These are phyloP conservation scores for human (Homo sapiens) DNA, from an alignment of 2,113 vertebrate genomes.

Conservation along the genomic window DNA sequence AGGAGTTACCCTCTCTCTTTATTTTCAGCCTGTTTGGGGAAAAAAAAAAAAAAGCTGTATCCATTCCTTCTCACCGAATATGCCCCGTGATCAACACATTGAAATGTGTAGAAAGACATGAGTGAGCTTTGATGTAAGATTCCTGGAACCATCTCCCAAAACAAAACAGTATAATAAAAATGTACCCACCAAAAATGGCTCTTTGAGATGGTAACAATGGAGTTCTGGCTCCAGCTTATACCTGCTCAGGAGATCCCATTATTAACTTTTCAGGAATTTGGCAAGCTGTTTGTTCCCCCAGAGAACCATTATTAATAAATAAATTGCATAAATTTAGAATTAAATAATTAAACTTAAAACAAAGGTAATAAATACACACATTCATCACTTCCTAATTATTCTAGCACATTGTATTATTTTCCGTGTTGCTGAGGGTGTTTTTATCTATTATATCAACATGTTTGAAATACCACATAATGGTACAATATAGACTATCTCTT, in stretches of 20 bases:
- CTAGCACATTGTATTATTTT: background rate
- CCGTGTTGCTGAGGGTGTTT: background rate
- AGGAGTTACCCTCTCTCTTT: too few species aligned
- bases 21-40: background rate
- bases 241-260: background rate
- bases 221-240: background rate
- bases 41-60: background rate
- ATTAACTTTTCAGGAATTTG: conserved; percentile 17
- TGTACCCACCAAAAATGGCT: background rate
- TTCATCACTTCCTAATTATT: background rate
- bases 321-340: conserved; percentile 41
- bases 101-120: background rate
- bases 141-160: background rate
- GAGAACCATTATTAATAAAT: background rate
- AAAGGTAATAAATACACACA: background rate
- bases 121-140: background rate
- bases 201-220: background rate
- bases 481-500: background rate
- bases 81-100: background rate
- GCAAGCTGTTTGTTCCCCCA: background rate
- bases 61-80: background rate
- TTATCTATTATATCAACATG: background rate
- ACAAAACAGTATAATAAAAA: background rate
- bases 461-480: background rate
- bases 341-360: conserved; percentile 26